Evolutionary conservation across 2,888 invertebrate genomes (phyloP), one percentile per base, ranked within the genome.

Genomic region (Latrodectus hesperus): DNA sequence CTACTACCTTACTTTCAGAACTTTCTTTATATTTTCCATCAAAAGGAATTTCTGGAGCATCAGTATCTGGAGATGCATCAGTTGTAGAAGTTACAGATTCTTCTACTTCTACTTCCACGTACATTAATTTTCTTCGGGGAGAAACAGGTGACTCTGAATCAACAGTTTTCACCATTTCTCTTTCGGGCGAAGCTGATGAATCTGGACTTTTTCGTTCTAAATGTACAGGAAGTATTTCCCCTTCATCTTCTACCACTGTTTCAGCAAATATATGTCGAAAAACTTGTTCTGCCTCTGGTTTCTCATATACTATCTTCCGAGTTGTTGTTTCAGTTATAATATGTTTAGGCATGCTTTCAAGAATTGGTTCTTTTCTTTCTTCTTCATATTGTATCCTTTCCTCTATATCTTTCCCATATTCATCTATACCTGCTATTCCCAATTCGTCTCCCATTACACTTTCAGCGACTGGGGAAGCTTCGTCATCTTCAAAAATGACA

Each of bases 241-340:
- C 74, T 67, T 87, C 86, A 55, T 87, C 86, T 12, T 87, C 86
- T 6, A 81, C 77, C n/a, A 87, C 67, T 22, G 76, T 87, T 77
- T 81, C 76, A 11, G 86, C 86, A 87, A 87, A 87, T 67, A 87
- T 87, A n/a, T 87, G 76, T 53, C 86, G 51, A 53, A 87, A 87
- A 16, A 73, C 86, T 49, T 75, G 79, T 60, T 81, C 86, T 22
- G 82, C 83, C 71, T 88, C 88, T 14, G 88, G 83, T 38, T 83
- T 88, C 64, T 88, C 88, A 65, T 82, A 88, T 9, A 86, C 76
- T 8, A 64, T 52, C 53, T 88, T 88, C 53, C 80, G 17, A 22
- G 79, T 72, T 8, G 75, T 64, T 11, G 55, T 17, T 49, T 80
- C 67, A 3, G 60, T 68, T 74, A 55, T 38, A 74, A 53, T 60